Evolutionary conservation across 2,888 invertebrate genomes (phyloP).

Genomic region (Agriopis leucophaearia): DNA sequence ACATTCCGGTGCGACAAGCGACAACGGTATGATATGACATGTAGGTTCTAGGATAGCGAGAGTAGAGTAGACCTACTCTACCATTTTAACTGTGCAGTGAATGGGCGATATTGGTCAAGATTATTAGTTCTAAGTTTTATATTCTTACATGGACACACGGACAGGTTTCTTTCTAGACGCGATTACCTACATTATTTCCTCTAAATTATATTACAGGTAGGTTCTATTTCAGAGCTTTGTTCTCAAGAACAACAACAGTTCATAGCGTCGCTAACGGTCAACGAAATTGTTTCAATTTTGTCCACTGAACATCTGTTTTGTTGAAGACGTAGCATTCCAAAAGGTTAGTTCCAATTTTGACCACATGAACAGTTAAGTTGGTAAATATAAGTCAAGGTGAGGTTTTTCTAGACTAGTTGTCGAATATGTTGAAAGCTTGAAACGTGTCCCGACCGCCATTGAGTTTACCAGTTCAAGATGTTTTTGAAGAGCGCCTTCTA

Average conservation of each 20-base stretch:
- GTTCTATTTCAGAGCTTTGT: too few relatives aligned
- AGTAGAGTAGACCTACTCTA: neutral
- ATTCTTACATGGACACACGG: too few relatives aligned
- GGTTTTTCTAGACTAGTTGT: slow-evolving; percentile 15
- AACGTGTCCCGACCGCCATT: slow-evolving; percentile 22
- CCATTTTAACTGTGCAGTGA: neutral
- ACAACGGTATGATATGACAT: slow-evolving; percentile 55
- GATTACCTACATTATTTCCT: too few relatives aligned
- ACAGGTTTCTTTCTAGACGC: too few relatives aligned
- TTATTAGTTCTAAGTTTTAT: too few relatives aligned
- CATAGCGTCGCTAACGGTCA: too few relatives aligned
- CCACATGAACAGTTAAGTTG: neutral
- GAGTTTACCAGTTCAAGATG: slow-evolving; percentile 17
- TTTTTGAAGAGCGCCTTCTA: slow-evolving; percentile 4
- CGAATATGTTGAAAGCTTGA: slow-evolving; percentile 5
- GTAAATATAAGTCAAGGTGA: slow-evolving; percentile 24
- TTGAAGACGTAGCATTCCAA: neutral
- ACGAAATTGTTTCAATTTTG: neutral
- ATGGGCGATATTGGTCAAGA: neutral
- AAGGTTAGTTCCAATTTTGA: neutral
- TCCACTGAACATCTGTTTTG: neutral
- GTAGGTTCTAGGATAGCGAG: slow-evolving; percentile 36
- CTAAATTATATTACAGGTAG: too few relatives aligned
- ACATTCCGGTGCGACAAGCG: slow-evolving; percentile 65
- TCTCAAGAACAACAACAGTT: too few relatives aligned